phyloP scores from a whole-genome alignment of 2,797 vertebrate genomes.

The Coluber constrictor region DNA sequence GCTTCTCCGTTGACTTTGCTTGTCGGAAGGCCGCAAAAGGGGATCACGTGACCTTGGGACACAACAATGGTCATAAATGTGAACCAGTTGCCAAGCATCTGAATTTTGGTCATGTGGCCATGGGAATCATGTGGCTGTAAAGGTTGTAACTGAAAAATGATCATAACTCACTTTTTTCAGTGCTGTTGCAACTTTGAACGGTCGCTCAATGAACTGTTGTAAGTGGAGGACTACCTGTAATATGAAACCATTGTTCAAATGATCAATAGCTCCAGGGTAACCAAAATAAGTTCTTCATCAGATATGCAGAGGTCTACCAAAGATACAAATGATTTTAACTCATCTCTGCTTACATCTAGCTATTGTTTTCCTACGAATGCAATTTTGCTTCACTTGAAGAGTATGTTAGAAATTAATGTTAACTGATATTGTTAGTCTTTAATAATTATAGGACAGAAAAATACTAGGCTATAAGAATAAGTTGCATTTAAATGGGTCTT shows the following conservation, averaged over 20 bases:
- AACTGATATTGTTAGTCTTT: neutral
- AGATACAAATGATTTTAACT: neutral
- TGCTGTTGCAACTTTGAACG: neutral
- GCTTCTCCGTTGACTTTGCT: neutral
- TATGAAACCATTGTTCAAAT: constrained; percentile 3
- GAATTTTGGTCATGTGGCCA: neutral
- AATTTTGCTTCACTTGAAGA: neutral
- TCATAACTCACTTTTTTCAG: neutral
- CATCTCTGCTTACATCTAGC: neutral
- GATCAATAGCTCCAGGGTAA: neutral
- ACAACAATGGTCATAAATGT: neutral
- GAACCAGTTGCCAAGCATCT: neutral
- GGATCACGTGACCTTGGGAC: neutral
- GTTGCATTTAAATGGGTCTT: neutral
- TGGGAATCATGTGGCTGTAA: too few species aligned
- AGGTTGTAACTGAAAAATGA: neutral
- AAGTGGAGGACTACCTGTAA: neutral
- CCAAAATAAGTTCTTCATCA: neutral
- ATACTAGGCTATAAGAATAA: neutral
- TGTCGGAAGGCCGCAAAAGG: neutral
- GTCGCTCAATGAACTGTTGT: neutral
- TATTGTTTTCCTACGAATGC: neutral
- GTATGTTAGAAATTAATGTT: neutral
- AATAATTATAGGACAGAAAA: neutral
- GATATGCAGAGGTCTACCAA: neutral